Evolutionary conservation across 2,113 vertebrate genomes (phyloP), one percentile per base, ranked within the genome.

Genomic region (Ciconia maguari): DNA sequence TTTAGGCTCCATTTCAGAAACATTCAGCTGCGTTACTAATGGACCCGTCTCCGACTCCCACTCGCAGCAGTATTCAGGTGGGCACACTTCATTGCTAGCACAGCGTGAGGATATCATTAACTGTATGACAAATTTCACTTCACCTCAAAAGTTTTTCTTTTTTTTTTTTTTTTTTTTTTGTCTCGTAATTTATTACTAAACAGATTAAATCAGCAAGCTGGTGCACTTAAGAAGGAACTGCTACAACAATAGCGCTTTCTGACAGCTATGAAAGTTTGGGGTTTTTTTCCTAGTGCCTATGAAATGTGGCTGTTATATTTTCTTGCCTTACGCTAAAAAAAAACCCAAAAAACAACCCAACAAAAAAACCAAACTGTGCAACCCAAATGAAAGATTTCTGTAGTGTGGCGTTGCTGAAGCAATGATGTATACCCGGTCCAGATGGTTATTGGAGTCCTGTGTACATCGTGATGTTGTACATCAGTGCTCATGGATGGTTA

Each of bases 1-100:
- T 97, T 95, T 19, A 75, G 64, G 96, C 90, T 95, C 79, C 70
- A 46, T 96, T 96, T 72, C 49, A 49, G 94, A 57, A 87, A 34
- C 41, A 11, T 49, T 57, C 20, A 15, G 81, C 81, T 42, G 42
- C 36, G 5, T 79, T 93, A 46, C 94, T 97, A 83, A 96, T 88
- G 93, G 86, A 65, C 57, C 70, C 5, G 3, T 82, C 79, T 82
- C 87, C 38, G 51, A 60, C 68, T 89, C 90, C 71, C 13, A 18
- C 82, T 88, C 4, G 19, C 34, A 32, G 90, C 36, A n/a, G 44
- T 30, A 65, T 84, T 87, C 90, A 93, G 90, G 83, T 96, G 80
- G 95, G 87, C 77, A 80, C 72, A 58, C 89, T 87, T 89, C 91
- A 74, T 79, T 81, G 93, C 94, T 48, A 69, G 90, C 87, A 90